Conservation (phyloP, 2,113 vertebrate species). For the Xenopus laevis region DNA sequence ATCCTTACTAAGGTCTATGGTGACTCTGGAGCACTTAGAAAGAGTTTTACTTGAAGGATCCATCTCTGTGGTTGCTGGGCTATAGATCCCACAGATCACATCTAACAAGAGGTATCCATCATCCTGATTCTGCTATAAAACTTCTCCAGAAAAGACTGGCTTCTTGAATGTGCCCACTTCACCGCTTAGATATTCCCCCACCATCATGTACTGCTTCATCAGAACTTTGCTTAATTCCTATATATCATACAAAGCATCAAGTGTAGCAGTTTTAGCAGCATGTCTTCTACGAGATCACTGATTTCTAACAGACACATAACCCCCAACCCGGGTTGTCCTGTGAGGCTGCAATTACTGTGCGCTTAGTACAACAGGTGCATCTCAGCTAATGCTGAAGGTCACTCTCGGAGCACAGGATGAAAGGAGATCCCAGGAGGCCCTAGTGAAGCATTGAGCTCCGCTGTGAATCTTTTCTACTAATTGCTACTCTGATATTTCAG, state of each 20-base stretch:
- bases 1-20: no score
- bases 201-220: no score
- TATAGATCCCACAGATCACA: no score
- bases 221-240: no score
- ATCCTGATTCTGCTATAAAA: no score
- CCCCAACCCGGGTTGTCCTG: conserved; percentile 28
- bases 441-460: conserved; percentile 13
- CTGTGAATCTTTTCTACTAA: conserved; percentile 29
- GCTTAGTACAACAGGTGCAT: not conserved
- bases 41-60: no score
- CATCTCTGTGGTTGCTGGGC: no score
- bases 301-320: conserved; percentile 31
- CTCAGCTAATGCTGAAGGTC: conserved; percentile 34
- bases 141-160: no score
- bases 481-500: conserved; percentile 40
- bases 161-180: no score
- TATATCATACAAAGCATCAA: not conserved
- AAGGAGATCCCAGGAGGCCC: conserved; percentile 35
- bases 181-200: no score
- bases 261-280: not conserved
- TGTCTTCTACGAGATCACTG: conserved; percentile 12
- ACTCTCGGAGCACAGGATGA: conserved; percentile 27
- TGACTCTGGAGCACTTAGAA: no score
- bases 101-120: no score
- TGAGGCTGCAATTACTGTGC: conserved; percentile 28